phyloP scores from a whole-genome alignment of 1,140 invertebrate genomes.

The Thrips palmi region DNA sequence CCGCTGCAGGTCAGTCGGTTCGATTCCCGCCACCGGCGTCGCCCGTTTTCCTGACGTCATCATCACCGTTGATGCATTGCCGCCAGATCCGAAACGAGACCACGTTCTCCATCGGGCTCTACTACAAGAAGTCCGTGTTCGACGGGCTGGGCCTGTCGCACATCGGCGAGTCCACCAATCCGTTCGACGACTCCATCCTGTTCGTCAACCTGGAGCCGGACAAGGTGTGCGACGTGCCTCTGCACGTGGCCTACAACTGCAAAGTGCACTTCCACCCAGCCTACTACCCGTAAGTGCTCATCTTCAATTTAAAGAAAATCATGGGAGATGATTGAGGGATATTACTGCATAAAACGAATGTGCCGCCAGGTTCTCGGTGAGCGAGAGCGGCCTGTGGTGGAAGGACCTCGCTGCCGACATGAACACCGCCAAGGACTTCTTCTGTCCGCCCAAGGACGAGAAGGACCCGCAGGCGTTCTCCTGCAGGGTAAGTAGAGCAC shows the following conservation, averaged over 20 bases:
- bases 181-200: conserved; percentile 54
- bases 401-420: conserved; percentile 47
- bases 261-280: conserved; percentile 53
- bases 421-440: conserved; percentile 36
- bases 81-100: conserved; percentile 61
- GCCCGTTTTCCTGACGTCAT: not conserved
- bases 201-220: conserved; percentile 52
- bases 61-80: no score
- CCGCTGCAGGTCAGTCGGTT: conserved; percentile 45
- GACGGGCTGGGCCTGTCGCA: conserved; percentile 37
- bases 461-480: conserved; percentile 37
- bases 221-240: conserved; percentile 51
- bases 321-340: conserved; percentile 3
- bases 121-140: conserved; percentile 48
- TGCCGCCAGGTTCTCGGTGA: no score
- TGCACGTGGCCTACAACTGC: conserved; percentile 64
- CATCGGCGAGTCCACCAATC: conserved; percentile 48
- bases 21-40: not conserved
- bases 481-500: conserved; percentile 29
- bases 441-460: conserved; percentile 37
- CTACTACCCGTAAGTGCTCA: conserved; percentile 43
- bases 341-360: no score
- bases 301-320: conserved; percentile 6
- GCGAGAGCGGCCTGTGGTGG: conserved; percentile 58
- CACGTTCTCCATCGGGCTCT: conserved; percentile 49